These are phyloP conservation scores for Dendrolimus punctatus DNA, from an alignment of 1,140 invertebrate genomes.

Conservation along the genomic window DNA sequence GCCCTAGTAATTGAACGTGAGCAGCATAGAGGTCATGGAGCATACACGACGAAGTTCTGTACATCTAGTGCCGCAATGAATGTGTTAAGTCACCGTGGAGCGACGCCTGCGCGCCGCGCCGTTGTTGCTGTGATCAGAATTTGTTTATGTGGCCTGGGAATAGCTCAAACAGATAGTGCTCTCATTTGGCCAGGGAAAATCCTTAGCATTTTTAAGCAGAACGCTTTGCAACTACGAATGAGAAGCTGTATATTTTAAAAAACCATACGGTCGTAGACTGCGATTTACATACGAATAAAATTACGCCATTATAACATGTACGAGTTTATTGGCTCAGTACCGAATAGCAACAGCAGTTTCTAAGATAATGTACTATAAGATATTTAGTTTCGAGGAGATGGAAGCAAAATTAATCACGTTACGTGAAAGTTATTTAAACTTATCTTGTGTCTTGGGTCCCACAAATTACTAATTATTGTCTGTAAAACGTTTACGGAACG, in stretches of 20 bases:
- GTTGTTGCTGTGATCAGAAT: slow-evolving; percentile 58
- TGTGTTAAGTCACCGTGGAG: slow-evolving; percentile 11
- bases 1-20: too few species aligned
- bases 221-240: slow-evolving; percentile 62
- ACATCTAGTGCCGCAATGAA: too few species aligned
- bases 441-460: not conserved
- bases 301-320: slow-evolving; percentile 34
- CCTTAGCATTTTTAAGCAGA: slow-evolving; percentile 56
- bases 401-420: too few species aligned
- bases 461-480: too few species aligned
- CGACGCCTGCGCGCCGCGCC: slow-evolving; percentile 26
- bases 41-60: too few species aligned
- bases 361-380: not conserved
- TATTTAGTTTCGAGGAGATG: too few species aligned
- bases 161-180: slow-evolving; percentile 50
- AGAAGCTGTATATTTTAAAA: slow-evolving; percentile 53
- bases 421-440: not conserved
- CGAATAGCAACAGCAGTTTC: slow-evolving; percentile 19
- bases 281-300: slow-evolving; percentile 52
- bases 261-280: slow-evolving; percentile 14
- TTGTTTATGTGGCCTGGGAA: slow-evolving; percentile 62
- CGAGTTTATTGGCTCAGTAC: slow-evolving; percentile 15
- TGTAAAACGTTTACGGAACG: too few species aligned
- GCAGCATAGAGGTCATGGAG: too few species aligned
- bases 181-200: slow-evolving; percentile 56